Conservation (phyloP, 2,888 invertebrate species). For the Cancer borealis region DNA sequence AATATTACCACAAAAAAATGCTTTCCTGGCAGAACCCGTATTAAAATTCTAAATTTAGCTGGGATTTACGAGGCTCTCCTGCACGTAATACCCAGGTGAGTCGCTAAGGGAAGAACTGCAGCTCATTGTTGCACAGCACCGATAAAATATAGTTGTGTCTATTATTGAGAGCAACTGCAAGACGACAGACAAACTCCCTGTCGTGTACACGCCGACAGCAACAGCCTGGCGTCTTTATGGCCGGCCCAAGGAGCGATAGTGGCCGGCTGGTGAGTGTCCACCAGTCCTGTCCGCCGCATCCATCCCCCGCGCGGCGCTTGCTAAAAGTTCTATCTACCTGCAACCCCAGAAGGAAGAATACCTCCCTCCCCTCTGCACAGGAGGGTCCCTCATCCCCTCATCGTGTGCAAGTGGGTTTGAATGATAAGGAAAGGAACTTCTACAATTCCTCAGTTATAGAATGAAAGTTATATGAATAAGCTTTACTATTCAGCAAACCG, state of each 20-base stretch:
- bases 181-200: conserved; percentile 54
- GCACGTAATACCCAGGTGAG: not conserved
- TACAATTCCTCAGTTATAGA: not conserved
- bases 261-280: conserved; percentile 54
- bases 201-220: conserved; percentile 58
- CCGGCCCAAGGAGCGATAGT: conserved; percentile 49
- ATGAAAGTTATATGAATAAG: not conserved
- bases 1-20: not conserved
- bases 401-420: not conserved
- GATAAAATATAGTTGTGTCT: conserved; percentile 42
- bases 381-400: not conserved
- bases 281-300: conserved; percentile 1
- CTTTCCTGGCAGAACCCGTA: not conserved
- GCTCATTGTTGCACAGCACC: not conserved
- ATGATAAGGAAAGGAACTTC: not conserved
- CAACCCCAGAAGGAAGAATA: not conserved
- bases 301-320: conserved; percentile 31
- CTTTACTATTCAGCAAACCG: not conserved
- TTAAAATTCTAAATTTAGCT: not conserved
- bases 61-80: not conserved
- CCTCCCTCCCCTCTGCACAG: not conserved
- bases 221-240: conserved; percentile 56
- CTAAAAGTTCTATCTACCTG: not conserved
- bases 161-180: not conserved
- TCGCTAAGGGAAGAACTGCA: not conserved